Evolutionary conservation across 2,797 vertebrate species (phyloP), one percentile per base, ranked within the genome.

Genomic region (Jordanella pulchra): DNA sequence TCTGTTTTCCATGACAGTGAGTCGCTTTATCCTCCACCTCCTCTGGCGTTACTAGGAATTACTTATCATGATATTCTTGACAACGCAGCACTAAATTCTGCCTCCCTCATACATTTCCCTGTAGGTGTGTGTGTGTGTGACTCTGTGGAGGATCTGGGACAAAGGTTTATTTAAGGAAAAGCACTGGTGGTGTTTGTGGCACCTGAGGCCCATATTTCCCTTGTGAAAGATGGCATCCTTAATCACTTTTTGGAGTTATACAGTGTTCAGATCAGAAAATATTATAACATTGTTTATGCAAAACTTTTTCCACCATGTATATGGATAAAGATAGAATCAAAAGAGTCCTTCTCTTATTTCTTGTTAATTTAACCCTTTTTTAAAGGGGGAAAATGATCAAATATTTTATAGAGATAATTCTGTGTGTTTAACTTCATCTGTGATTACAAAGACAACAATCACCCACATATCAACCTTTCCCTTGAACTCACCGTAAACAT

Each of bases 401-500:
- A 30, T 14, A 61, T 23, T 39, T 61, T 14, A 61, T 5, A 39
- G 39, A 39, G 32, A 61, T 39, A 39, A 61, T 4, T 39, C 27
- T 17, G 27, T 75, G 67, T 25, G n/a, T 65, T 47, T 25, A 45
- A 30, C 27, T 74, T 67, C 65, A n/a, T 12, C 55, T 3, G 2
- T 48, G 32, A 51, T 77, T 30, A 58, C 53, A 72, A 56, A 5
- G 67, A 67, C 73, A 21, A 44, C 21, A 53, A 60, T 67, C 55
- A 71, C 65, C 17, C 27, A 58, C 18, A 23, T 14, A 53, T 23
- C 48, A 54, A 7, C 25, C 6, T 18, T 48, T 60, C 21, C 58
- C 65, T 67, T 27, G 58, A 86, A 96, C 97, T 98, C 90, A 99
- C 98, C 98, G n/a, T 97, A 97, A 77, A 99, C 97, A 76, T 96